Evolutionary conservation across 1,140 invertebrate genomes (phyloP).

Genomic region (Ctenoplectra terminalis): DNA sequence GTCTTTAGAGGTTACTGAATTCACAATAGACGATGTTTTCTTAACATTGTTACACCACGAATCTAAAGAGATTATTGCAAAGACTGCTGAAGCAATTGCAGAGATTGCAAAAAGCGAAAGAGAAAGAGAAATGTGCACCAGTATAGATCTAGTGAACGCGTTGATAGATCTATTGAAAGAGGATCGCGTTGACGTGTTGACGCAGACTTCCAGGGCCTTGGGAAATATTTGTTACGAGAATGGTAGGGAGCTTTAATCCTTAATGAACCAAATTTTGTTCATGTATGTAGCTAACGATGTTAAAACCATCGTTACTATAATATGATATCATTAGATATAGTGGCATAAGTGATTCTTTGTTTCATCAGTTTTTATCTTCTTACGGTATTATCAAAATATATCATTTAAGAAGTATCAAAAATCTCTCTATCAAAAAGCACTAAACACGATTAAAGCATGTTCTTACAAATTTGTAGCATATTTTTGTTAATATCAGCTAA

Average conservation of each 20-base stretch:
- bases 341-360: neutral
- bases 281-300: slow-evolving; percentile 46
- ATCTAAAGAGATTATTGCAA: slow-evolving; percentile 70
- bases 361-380: neutral
- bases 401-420: too few relatives aligned
- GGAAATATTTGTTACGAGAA: slow-evolving; percentile 95
- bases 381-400: too few relatives aligned
- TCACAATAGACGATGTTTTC: slow-evolving; percentile 74
- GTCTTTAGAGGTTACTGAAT: slow-evolving; percentile 67
- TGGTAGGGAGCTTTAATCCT: slow-evolving; percentile 80
- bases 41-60: slow-evolving; percentile 70
- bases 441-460: too few relatives aligned
- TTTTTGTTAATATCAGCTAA: too few relatives aligned
- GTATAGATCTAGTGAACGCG: slow-evolving; percentile 84
- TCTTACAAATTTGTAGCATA: too few relatives aligned
- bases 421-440: too few relatives aligned
- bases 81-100: slow-evolving; percentile 86
- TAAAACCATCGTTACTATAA: slow-evolving; percentile 21
- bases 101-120: slow-evolving; percentile 88
- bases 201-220: slow-evolving; percentile 90
- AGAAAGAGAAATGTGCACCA: slow-evolving; percentile 87
- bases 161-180: slow-evolving; percentile 84
- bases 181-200: slow-evolving; percentile 84
- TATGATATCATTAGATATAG: neutral
- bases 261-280: slow-evolving; percentile 46